Base-by-base conservation (phyloP, 2,113 vertebrate species). In the Cavia porcellus region DNA sequence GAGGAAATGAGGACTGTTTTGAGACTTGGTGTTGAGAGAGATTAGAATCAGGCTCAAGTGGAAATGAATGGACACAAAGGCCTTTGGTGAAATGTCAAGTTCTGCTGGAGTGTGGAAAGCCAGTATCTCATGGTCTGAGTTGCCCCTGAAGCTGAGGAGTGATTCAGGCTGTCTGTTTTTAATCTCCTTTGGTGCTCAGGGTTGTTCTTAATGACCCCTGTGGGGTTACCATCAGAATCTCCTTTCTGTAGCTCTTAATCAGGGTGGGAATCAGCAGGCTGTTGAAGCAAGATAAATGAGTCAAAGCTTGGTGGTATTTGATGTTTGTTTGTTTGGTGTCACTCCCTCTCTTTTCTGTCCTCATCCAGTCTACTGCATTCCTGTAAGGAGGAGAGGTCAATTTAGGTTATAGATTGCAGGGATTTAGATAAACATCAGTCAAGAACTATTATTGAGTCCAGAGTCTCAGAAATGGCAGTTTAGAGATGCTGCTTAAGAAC, bases 301-400 rank as follows among this genome's bases (percentile, higher is more conserved):
- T 59, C 82, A 42, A 47, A 86, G 62, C 4, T 38, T 77, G 52
- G n/a, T 47, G 81, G 25, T 62, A 66, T 62, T 96, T 86, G 35
- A 61, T 72, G 28, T 7, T 74, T 81, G 5, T 86, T 92, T 74
- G 28, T 88, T 57, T 74, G 7, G 75, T 72, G 90, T 55, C 50
- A 15, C 57, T 62, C 45, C 50, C 4, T 15, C 22, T 10, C 20
- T 61, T 20, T 30, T 32, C 72, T 30, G 19, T 83, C 9, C 5
- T 50, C 66, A 72, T 25, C 28, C 32, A 91, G 32, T 62, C 62
- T 15, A 42, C 70, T 77, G 84, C 50, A 22, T 93, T 94, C 57
- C 62, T 95, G 7, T 84, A 83, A 93, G 55, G 82, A 89, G 72
- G 55, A 93, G 93, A 97, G 68, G 55, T 92, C 92, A 97, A 0